Conservation (phyloP, 2,113 vertebrate genomes). For the Microcebus murinus region DNA sequence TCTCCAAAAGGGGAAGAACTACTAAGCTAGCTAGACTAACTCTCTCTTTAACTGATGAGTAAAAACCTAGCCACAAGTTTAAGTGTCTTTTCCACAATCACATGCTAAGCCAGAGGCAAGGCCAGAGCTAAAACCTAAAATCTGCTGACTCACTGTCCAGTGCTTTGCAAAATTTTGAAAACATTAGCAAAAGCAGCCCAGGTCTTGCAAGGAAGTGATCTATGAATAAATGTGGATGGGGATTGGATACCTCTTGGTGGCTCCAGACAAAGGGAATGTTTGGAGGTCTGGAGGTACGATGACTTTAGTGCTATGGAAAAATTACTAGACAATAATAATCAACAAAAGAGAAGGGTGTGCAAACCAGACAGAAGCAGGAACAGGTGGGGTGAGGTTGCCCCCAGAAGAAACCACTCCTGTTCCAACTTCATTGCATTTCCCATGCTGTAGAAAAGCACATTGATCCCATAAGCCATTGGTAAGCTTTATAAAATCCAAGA, state of each 20-base stretch:
- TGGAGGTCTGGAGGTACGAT: background rate
- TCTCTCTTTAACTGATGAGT: background rate
- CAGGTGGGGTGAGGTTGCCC: too few species aligned
- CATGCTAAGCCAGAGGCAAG: background rate
- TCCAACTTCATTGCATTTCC: background rate
- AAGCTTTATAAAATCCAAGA: background rate
- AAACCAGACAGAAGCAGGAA: background rate
- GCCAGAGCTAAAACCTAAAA: background rate
- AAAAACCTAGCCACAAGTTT: background rate
- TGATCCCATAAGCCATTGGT: background rate
- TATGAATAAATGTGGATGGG: background rate
- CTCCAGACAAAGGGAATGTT: background rate
- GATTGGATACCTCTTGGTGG: background rate
- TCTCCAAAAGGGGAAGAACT: background rate
- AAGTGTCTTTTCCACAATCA: background rate
- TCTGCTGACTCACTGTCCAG: background rate
- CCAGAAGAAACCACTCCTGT: background rate
- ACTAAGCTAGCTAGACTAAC: background rate
- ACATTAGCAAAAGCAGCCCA: background rate
- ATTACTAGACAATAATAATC: background rate
- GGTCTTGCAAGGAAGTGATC: background rate
- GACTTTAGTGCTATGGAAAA: background rate
- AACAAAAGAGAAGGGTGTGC: background rate
- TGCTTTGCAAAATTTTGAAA: slow-evolving; percentile 22
- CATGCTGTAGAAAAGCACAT: background rate